Base-by-base conservation (phyloP, 2,113 vertebrate genomes). In the Laticauda laticaudata region DNA sequence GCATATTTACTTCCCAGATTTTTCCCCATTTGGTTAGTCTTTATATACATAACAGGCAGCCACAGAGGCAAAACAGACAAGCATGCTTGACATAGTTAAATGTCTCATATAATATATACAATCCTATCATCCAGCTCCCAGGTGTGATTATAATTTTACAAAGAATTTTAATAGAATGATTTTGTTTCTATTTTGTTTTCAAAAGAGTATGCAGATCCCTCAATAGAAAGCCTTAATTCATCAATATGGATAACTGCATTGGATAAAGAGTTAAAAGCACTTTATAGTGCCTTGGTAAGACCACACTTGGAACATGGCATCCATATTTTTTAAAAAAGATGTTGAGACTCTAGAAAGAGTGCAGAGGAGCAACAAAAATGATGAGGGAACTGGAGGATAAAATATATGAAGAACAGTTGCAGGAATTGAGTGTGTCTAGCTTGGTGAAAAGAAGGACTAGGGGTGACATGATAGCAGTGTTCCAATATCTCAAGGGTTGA, bases 171-270 rank as follows among this genome's bases (percentile, higher is more conserved):
- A 95, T 95, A 91, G 85, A 5, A 0, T 48, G 26, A 20, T 3
- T 56, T 88, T 81, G 23, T 75, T 64, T 23, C 39, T 56, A n/a
- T 91, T 86, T 59, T 94, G 6, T 48, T 61, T 91, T 90, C 89
- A 64, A 93, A 91, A 57, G 56, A 21, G 0, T 12, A 8, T 87
- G 85, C 81, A 81, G 61, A 4, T 93, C 85, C 48, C 9, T 94
- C 91, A 94, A 54, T 45, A 92, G 92, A 75, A 59, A 91, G 34
- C 53, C 64, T 93, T n/a, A 24, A 89, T 96, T 94, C 48, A 94
- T 91, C 86, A 0, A 0, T 23, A 0, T 86, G 29, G 29, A 69
- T 34, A 34, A 34, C 34, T 14, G 5, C 29, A 15, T 15, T 14
- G n/a, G 14, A 15, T 69, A 12, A 34, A 18, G 12, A 18, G 26